Conservation (phyloP, 1,140 invertebrate species). For the Chironomus tepperi region DNA sequence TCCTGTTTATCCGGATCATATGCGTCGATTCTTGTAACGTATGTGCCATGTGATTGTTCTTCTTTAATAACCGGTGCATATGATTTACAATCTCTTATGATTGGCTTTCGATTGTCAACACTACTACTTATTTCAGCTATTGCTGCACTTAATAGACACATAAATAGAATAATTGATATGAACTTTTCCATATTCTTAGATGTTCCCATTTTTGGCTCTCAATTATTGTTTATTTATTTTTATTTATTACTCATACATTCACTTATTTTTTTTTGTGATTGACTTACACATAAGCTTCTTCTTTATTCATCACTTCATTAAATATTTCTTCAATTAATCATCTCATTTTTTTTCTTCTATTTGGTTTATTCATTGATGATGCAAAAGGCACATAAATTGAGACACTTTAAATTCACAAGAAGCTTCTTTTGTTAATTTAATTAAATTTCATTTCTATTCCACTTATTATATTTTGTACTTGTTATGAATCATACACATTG, state of each 20-base stretch:
- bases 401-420: background rate
- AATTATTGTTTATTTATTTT: background rate
- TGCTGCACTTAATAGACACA: background rate
- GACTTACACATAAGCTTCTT: background rate
- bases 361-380: background rate
- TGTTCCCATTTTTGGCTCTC: background rate
- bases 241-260: background rate
- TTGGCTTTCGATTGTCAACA: constrained; percentile 56
- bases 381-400: background rate
- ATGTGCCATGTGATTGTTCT: constrained; percentile 48
- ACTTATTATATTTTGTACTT: background rate
- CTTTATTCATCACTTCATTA: background rate
- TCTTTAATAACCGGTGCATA: constrained; percentile 57
- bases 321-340: constrained; percentile 15
- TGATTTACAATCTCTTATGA: constrained; percentile 54
- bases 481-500: background rate
- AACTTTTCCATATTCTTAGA: background rate
- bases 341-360: background rate
- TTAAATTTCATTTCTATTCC: constrained; percentile 9
- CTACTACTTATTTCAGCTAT: constrained; percentile 7
- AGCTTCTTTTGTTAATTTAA: constrained; percentile 9
- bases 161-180: constrained; percentile 14
- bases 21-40: constrained; percentile 51
- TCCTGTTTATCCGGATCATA: constrained; percentile 66
- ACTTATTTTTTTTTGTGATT: constrained; percentile 6